These are phyloP conservation scores for Cybosia mesomella DNA, from an alignment of 2,888 invertebrate species.

Conservation along the genomic window DNA sequence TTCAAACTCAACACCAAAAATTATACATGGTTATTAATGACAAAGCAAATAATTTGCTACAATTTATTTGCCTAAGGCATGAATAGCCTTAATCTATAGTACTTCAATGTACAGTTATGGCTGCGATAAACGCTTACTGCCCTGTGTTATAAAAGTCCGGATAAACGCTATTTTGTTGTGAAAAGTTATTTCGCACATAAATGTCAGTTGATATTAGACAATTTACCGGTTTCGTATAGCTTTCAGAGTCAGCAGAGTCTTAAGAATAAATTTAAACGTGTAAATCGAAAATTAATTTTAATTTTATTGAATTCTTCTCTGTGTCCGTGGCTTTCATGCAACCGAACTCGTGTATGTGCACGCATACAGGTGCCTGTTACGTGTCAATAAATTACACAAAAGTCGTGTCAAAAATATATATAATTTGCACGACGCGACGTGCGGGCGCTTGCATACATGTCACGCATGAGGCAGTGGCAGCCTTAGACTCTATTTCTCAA, in stretches of 20 bases:
- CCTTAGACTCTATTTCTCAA: no score
- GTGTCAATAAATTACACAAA: no score
- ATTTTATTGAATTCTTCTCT: no score
- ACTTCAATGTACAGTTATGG: neutral
- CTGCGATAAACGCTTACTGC: constrained; percentile 25
- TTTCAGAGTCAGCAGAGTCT: neutral
- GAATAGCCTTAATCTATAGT: neutral
- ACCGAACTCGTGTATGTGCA: no score
- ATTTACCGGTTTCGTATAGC: neutral
- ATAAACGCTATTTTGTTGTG: constrained; percentile 24
- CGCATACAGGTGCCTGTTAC: no score
- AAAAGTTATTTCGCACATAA: constrained; percentile 19
- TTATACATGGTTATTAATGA: no score
- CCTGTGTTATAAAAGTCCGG: constrained; percentile 25
- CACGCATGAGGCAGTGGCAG: no score
- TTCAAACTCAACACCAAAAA: no score
- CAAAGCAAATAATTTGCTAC: neutral
- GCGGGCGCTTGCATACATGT: no score
- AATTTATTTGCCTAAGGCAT: neutral
- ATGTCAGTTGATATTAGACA: neutral
- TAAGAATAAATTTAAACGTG: neutral
- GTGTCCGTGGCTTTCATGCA: no score
- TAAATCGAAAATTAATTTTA: neutral
- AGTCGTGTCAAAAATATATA: no score
- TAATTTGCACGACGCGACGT: no score